phyloP scores from a whole-genome alignment of 2,888 invertebrate genomes.

The Xestia rhomboidea region DNA sequence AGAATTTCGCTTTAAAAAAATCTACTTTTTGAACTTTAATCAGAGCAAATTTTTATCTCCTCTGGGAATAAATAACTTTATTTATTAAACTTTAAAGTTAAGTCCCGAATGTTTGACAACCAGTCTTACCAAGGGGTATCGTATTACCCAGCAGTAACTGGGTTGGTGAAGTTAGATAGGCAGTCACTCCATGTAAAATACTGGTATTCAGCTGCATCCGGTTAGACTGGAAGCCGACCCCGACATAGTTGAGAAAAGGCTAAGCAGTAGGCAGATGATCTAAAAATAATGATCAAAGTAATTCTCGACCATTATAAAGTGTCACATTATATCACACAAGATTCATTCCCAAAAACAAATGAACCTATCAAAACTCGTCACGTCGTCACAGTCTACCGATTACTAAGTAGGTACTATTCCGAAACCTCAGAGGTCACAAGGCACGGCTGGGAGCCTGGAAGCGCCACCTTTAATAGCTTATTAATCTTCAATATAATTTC shows the following conservation, averaged over 20 bases:
- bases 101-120: too few relatives aligned
- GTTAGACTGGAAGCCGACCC: too few relatives aligned
- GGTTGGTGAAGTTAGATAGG: too few relatives aligned
- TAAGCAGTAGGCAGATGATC: too few relatives aligned
- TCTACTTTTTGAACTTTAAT: not conserved
- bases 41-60: not conserved
- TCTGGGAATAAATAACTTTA: not conserved
- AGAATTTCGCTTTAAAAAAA: not conserved
- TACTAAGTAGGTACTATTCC: constrained; percentile 26
- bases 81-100: not conserved
- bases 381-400: constrained; percentile 27
- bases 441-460: constrained; percentile 67
- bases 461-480: constrained; percentile 78
- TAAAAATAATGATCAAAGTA: too few relatives aligned
- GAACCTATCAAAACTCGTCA: constrained; percentile 30
- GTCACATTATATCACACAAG: not conserved
- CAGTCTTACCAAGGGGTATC: too few relatives aligned
- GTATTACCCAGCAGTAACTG: too few relatives aligned
- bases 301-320: too few relatives aligned
- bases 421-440: constrained; percentile 44
- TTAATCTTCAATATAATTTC: constrained; percentile 86
- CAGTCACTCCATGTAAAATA: too few relatives aligned
- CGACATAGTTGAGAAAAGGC: too few relatives aligned
- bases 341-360: constrained; percentile 8
- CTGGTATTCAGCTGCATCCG: too few relatives aligned